Evolutionary conservation across 2,888 invertebrate species (phyloP), one percentile per base, ranked within the genome.

Genomic region (Taphrorychus bicolor): DNA sequence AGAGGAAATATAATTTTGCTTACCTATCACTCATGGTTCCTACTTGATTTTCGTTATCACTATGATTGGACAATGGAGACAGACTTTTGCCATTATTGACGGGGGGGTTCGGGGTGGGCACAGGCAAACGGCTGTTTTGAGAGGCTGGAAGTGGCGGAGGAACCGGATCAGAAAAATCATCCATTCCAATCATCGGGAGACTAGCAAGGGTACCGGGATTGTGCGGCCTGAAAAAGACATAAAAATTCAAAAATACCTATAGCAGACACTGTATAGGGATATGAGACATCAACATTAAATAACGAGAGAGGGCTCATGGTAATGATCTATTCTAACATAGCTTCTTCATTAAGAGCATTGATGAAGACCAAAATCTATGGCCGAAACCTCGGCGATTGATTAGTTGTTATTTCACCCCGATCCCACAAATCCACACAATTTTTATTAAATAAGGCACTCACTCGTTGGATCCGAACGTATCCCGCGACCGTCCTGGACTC

Each of bases 161-260:
- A 22, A 72, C 71, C 70, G 69, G 83, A 76, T 78, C 76, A 4
- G 76, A 70, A 66, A 78, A 81, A 74, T 90, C 90, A 78, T 90
- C 90, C 67, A 89, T 82, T 49, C 90, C 89, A 72, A 92, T 91
- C 88, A 91, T 88, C 4, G 92, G 92, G 71, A 83, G 74, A 74
- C 83, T 92, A 72, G 91, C 92, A 71, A 90, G 84, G 5, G 90
- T 88, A 72, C 90, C 89, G 80, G 88, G 89, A 52, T 87, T 84
- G 73, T 69, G 65, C 11, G 59, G 22, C 19, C 69, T 69, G 51
- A 5, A 64, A 5, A 45, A 16, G 16, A 14, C n/a, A 45, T 18
- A 17, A 45, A 45, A 45, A n/a, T 5, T 17, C 14, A 45, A 14
- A 9, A 45, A 45, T 18, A n/a, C n/a, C n/a, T n/a, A n/a, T n/a